Evolutionary conservation across 2,797 vertebrate genomes (phyloP).

Genomic region (Etheostoma perlongum): DNA sequence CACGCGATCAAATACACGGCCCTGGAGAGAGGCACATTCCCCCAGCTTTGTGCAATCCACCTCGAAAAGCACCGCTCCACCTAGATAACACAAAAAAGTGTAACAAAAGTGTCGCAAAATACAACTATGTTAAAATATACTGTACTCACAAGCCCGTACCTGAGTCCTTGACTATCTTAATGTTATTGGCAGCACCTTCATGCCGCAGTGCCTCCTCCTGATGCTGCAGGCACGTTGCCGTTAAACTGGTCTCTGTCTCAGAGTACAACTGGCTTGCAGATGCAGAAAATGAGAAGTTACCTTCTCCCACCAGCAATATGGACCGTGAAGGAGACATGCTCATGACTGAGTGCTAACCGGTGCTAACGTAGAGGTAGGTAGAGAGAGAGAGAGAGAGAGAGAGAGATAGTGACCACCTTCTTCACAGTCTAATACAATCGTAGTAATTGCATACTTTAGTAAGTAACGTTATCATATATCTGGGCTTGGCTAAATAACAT

Average conservation of each 20-base stretch:
- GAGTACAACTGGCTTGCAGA: conserved; percentile 70
- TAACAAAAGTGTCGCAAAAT: not conserved
- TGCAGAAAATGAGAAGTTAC: conserved; percentile 95
- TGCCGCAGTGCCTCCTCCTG: conserved; percentile 77
- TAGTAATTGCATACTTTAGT: conserved; percentile 7
- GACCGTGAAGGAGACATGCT: conserved; percentile 71
- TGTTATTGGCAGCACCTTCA: conserved; percentile 76
- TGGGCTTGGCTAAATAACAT: fast-evolving
- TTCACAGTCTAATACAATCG: conserved; percentile 1
- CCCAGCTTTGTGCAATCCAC: conserved; percentile 91
- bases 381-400: too few species aligned
- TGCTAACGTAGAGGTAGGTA: too few species aligned
- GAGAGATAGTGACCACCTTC: conserved; percentile 10
- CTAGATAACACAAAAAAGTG: conserved; percentile 71
- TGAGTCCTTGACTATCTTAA: conserved; percentile 83
- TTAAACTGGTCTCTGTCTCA: conserved; percentile 69
- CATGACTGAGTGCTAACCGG: not conserved
- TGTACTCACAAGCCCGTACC: conserved; percentile 74
- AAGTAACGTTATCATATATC: not conserved
- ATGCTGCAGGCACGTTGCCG: conserved; percentile 89
- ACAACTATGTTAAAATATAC: not conserved
- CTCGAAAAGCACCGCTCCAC: conserved; percentile 87
- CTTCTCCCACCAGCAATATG: conserved; percentile 92
- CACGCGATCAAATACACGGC: conserved; percentile 86
- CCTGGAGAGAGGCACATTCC: conserved; percentile 78